Conservation (phyloP, 2,797 vertebrate genomes). For the Mionectes olivaceus region DNA sequence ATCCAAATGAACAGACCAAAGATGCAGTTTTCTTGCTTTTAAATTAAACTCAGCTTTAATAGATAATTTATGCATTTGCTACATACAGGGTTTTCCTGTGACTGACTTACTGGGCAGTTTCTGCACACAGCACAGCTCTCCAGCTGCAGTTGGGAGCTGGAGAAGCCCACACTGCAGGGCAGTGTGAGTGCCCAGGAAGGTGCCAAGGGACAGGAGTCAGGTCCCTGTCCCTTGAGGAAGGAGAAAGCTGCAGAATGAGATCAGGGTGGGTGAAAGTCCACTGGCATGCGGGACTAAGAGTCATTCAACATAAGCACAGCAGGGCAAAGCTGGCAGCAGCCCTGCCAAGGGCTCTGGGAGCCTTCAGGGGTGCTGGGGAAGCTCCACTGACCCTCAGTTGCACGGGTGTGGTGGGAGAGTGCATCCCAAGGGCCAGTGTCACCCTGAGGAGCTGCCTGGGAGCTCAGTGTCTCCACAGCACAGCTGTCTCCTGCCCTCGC, state of each 20-base stretch:
- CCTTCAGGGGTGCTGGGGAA: neutral
- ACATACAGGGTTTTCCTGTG: neutral
- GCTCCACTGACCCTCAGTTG: neutral
- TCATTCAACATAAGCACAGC: neutral
- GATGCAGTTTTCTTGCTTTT: neutral
- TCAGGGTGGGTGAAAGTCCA: neutral
- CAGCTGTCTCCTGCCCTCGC: neutral
- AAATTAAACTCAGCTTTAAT: neutral
- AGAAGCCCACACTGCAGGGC: rapidly evolving
- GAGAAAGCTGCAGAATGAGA: neutral
- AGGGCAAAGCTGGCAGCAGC: neutral
- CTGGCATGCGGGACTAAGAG: rapidly evolving
- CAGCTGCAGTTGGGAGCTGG: neutral
- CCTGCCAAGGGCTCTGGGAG: neutral
- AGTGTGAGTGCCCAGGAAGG: neutral
- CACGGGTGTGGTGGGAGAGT: rapidly evolving
- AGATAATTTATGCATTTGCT: neutral
- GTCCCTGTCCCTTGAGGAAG: too few relatives aligned
- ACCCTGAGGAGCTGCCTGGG: neutral
- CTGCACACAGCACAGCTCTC: neutral
- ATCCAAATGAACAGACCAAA: neutral
- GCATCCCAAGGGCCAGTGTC: neutral
- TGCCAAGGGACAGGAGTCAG: rapidly evolving
- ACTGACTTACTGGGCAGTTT: neutral
- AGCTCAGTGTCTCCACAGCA: neutral